Conservation (phyloP, 2,113 vertebrate genomes). For the Oreotrochilus melanogaster region DNA sequence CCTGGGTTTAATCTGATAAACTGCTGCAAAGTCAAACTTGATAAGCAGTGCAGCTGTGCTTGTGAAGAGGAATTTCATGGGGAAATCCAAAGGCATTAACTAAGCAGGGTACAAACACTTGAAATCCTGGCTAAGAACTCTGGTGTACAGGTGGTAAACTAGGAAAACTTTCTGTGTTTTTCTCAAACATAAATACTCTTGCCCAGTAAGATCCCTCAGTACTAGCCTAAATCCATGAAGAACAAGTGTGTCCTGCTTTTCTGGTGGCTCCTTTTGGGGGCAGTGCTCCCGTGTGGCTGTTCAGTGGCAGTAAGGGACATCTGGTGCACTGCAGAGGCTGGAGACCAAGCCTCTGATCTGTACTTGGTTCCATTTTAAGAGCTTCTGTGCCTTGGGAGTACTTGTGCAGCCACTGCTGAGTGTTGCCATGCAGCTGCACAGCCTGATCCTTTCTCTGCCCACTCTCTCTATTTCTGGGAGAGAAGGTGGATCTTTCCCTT, state of each 20-base stretch:
- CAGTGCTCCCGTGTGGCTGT: background rate
- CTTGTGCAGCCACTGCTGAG: background rate
- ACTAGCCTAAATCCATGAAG: background rate
- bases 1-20: background rate
- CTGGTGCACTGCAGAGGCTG: background rate
- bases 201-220: background rate
- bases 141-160: background rate
- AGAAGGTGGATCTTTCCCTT: background rate
- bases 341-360: background rate
- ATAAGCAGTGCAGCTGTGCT: background rate
- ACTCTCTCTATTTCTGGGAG: background rate
- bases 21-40: background rate
- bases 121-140: background rate
- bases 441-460: background rate
- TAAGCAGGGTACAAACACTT: background rate
- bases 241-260: background rate
- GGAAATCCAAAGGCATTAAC: background rate
- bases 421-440: background rate
- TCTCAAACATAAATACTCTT: background rate
- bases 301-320: background rate
- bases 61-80: background rate
- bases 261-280: background rate
- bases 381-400: background rate
- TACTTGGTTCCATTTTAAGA: background rate
- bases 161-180: background rate